Conservation (phyloP, 64 coral and sea anemone genomes). For the Pachyseris speciosa region DNA sequence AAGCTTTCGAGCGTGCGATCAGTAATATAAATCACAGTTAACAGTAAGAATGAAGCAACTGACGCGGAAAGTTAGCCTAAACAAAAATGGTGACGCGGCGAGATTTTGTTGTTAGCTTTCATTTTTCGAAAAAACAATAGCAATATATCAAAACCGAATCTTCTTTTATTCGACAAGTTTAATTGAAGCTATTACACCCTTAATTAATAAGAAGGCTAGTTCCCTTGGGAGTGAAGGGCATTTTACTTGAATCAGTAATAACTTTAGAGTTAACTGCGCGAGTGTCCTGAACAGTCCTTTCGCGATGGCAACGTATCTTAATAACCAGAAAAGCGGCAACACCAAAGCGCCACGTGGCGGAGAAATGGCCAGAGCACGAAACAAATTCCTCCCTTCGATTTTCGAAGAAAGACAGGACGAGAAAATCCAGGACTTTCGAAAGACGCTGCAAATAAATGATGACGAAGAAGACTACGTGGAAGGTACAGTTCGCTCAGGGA, state of each 20-base stretch:
- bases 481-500: background rate
- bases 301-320: conserved; percentile 20
- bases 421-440: conserved; percentile 27
- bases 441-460: conserved; percentile 1
- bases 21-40: no score
- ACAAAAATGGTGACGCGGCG: background rate
- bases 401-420: conserved; percentile 40
- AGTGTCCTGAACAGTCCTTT: background rate
- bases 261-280: background rate
- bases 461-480: background rate
- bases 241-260: background rate
- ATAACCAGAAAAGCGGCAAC: background rate
- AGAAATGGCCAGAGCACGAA: background rate
- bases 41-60: no score
- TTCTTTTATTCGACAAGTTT: conserved; percentile 11
- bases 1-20: no score
- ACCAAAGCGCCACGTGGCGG: background rate
- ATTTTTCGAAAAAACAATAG: background rate
- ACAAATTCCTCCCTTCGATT: conserved; percentile 26
- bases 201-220: background rate
- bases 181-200: background rate
- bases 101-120: background rate
- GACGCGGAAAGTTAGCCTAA: no score
- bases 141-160: background rate
- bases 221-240: background rate